Base-by-base conservation (phyloP, 2,888 invertebrate species). In the Elegia similella region DNA sequence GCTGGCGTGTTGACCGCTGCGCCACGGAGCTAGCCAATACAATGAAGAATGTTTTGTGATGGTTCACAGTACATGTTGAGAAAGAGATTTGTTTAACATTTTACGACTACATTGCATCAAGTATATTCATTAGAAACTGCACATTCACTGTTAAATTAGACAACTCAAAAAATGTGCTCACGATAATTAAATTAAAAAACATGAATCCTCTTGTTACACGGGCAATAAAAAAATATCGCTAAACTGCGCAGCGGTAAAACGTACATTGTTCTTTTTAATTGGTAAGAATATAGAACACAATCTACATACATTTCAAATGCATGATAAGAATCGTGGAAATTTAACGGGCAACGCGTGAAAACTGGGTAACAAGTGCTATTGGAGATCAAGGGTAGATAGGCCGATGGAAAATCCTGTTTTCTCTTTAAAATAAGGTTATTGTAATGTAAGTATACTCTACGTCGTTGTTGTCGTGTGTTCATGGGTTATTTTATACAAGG, bases 291-390 rank as follows among this genome's bases (percentile, higher is more conserved):
- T 16, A 34, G 50, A 32, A 16, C 48, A 30, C 15, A 50, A 34
- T 50, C 16, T n/a, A n/a, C n/a, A n/a, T 50, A 50, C 50, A 50
- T 50, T 34, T 16, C 34, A 50, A 50, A 50, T 50, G 34, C 3
- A 2, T 50, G 50, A 50, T 50, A 50, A 50, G 50, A 15, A 50
- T 56, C 55, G 56, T 53, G 59, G 59, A 60, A 55, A 58, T 61
- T 58, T 60, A 48, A 58, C 65, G 60, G 58, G 61, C 61, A 60
- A 57, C 59, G 52, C 55, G 42, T 47, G 43, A 59, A 63, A 64
- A 66, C 52, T 62, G 56, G 62, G 69, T 65, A 69, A 68, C 67
- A 67, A 62, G 64, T 57, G 60, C 10, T 50, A 32, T 16, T 32
- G 50, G 32, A 34, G 50, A 50, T 50, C 50, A 50, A 50, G 50